Evolutionary conservation across 2,888 invertebrate genomes (phyloP), one percentile per base, ranked within the genome.

Genomic region (Mesorhabditis belari): DNA sequence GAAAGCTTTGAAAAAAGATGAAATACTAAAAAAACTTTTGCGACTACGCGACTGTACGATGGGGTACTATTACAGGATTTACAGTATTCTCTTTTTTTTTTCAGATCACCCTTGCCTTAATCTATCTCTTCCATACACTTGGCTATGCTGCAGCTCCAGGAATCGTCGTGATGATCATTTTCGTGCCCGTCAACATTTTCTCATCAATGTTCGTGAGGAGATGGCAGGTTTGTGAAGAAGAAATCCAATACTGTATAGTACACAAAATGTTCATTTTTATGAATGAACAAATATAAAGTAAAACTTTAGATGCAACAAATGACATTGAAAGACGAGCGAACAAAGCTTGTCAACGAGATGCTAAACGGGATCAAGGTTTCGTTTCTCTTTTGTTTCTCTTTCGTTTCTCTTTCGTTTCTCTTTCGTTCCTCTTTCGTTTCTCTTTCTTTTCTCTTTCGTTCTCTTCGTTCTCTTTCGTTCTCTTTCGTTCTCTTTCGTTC

Each of bases 301-400:
- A 25, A 50, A 17, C 44, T 63, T 6, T 44, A 81, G 77, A 88
- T 90, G 55, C 86, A 86, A 65, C 92, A 92, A 82, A 92, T 93
- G 92, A 90, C 17, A 55, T 55, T 88, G 82, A 93, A 93, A 83
- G 93, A 94, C 79, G 89, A 91, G 79, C 86, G 93, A 73, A 91
- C 93, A 0, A 93, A 92, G 79, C 84, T 92, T 58, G 91, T 92
- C 89, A 93, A 90, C 79, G 93, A 93, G 85, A 88, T 92, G 66
- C 85, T 93, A 61, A 91, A 89, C 81, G 92, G 92, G 50, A 92
- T 93, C 70, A 93, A 92, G 86, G 80, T 67, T 29, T 19, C 5
- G 5, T 35, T n/a, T n/a, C n/a, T n/a, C n/a, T n/a, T n/a, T n/a
- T n/a, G n/a, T n/a, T n/a, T n/a, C n/a, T n/a, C n/a, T n/a, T n/a